phyloP scores from a whole-genome alignment of 2,888 invertebrate genomes.

The Thelaira solivaga region DNA sequence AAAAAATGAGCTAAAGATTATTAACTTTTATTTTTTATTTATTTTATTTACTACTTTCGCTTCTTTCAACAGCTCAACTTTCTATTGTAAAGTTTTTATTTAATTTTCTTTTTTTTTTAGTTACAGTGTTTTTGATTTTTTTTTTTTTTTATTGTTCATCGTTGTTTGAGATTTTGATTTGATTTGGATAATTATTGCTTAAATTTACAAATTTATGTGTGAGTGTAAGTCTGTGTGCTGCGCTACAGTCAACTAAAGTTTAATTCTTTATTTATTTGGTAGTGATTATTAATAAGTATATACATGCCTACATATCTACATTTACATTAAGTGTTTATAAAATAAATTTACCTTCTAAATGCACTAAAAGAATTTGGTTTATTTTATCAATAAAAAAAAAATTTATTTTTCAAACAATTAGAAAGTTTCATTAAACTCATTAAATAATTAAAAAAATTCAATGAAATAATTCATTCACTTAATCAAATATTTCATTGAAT shows the following conservation, averaged over 20 bases:
- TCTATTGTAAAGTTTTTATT: conserved; percentile 26
- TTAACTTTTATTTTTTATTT: conserved; percentile 10
- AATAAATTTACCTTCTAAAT: no score
- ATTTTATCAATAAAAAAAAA: no score
- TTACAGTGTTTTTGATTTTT: conserved; percentile 29
- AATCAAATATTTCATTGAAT: no score
- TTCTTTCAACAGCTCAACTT: conserved; percentile 34
- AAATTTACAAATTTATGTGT: conserved; percentile 3
- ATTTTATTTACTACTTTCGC: conserved; percentile 10
- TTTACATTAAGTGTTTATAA: no score
- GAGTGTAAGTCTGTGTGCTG: neutral
- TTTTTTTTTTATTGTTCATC: conserved; percentile 53
- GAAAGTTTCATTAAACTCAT: no score
- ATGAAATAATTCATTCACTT: no score
- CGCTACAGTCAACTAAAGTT: conserved; percentile 30
- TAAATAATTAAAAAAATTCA: no score
- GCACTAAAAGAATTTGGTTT: no score
- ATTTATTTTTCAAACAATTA: no score
- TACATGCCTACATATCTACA: no score
- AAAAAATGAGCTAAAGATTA: no score
- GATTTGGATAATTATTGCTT: neutral
- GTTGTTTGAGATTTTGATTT: conserved; percentile 42
- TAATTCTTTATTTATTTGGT: conserved; percentile 23
- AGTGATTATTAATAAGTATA: conserved; percentile 4
- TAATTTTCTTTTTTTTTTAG: conserved; percentile 3